phyloP scores from a whole-genome alignment of 2,113 vertebrate genomes.

The Trematocara stigmaticum region DNA sequence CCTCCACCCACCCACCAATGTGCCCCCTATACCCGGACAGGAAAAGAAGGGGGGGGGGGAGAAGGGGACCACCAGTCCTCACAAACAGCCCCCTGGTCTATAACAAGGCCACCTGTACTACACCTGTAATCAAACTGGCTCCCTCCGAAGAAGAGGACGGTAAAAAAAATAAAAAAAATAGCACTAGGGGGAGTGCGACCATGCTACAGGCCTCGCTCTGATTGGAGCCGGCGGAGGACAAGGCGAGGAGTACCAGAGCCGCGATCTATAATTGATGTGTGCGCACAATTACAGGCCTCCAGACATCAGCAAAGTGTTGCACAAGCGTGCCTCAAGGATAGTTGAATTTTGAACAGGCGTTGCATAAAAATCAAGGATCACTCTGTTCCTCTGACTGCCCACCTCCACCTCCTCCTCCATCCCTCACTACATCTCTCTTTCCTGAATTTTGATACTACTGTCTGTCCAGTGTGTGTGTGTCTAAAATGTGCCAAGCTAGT shows the following conservation, averaged over 20 bases:
- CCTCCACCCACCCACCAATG: too few species aligned
- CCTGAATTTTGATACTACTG: constrained; percentile 73
- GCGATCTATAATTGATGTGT: constrained; percentile 85
- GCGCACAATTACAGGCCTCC: constrained; percentile 84
- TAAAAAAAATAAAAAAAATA: constrained; percentile 5
- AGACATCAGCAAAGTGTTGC: constrained; percentile 82
- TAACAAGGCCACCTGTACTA: constrained; percentile 72
- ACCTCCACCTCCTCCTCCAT: neutral
- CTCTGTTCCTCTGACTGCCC: constrained; percentile 28
- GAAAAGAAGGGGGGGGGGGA: neutral
- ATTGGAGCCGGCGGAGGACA: constrained; percentile 71
- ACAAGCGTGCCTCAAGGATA: constrained; percentile 81
- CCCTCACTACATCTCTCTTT: constrained; percentile 20
- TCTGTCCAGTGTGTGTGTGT: constrained; percentile 6
- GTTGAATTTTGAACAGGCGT: constrained; percentile 79
- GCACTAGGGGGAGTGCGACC: constrained; percentile 60
- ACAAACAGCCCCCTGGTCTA: constrained; percentile 32
- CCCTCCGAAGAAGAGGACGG: constrained; percentile 25
- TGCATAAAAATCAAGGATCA: constrained; percentile 81
- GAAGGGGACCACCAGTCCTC: neutral
- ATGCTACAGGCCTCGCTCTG: constrained; percentile 52
- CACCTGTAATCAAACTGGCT: constrained; percentile 86
- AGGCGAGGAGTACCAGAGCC: constrained; percentile 41
- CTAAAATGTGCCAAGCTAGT: constrained; percentile 43
- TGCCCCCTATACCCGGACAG: neutral